Base-by-base conservation (phyloP, 2,797 vertebrate species). In the Silurus lanzhouensis region DNA sequence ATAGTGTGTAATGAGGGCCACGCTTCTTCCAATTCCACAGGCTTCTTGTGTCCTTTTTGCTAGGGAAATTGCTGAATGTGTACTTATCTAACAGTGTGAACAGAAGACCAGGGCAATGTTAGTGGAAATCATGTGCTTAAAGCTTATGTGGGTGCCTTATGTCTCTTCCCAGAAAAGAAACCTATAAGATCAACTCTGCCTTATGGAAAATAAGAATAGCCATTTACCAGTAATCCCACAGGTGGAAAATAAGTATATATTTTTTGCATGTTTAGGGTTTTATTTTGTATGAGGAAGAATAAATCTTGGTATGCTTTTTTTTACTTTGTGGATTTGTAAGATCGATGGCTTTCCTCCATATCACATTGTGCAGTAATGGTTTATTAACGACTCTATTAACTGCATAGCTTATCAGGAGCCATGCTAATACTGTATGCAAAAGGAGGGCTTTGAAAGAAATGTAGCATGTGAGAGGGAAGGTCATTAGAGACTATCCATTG, bases 151-250 rank as follows among this genome's bases (percentile, higher is more conserved):
- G 82, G 67, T 80, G 82, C 67, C 25, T 66, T 57, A 57, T 83
- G 61, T 78, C 60, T 31, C 70, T 38, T 78, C 19, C 31, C 72
- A 82, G 64, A 84, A 86, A 31, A 67, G 60, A 48, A 52, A 52
- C 48, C 6, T 66, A 70, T 60, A 84, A 80, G 46, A 31, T 80
- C 61, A 38, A 46, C 70, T 15, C 66, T 19, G 46, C 88, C 87
- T 90, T 85, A 80, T 85, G 76, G 80, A 78, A 60, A 83, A 75
- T 78, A 83, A 63, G 22, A 80, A 15, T 27, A 22, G 76, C 10
- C 25, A 52, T 81, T 67, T 90, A 89, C 83, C 90, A 76, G 58
- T 91, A 89, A 93, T 93, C 89, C 92, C 48, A 85, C 84, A 88
- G 88, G 78, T 89, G 87, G 87, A 92, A 92, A 92, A 92, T 90